Base-by-base conservation (phyloP, 2,113 vertebrate species). In the Scartelaos histophorus region DNA sequence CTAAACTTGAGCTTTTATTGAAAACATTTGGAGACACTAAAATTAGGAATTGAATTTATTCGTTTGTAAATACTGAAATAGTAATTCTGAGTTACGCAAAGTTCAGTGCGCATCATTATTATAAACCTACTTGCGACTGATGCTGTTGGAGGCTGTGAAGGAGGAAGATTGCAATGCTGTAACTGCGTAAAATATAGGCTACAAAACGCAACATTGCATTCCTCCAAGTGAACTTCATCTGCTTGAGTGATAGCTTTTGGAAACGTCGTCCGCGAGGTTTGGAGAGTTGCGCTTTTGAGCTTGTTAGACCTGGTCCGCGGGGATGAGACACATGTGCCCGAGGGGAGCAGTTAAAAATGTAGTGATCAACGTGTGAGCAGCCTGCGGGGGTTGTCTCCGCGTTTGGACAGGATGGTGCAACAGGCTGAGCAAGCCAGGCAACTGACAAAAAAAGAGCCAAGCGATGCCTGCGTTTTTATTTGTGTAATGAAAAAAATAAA, bases 261-360 rank as follows among this genome's bases (percentile, higher is more conserved):
- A 35, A 64, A 38, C 2, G 29, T 5, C 21, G 34, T 7, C 34
- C 12, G 13, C 1, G 17, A 19, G 4, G 29, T 43, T 43, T 7
- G 38, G 3, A 61, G 17, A 64, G 2, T 17, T n/a, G 7, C 21
- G 61, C 10, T n/a, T 38, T 64, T 43, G 35, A 19, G 34, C 61
- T 64, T 64, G 24, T 61, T 61, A 61, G 58, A 34, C 58, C 6
- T 34, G 34, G 17, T 35, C 34, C 19, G 19, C 35, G 1, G 11
- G 29, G 61, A 64, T 21, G 16, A 43, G 61, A 64, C 15, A 34
- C 34, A 21, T 21, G 17, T 21, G 61, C 34, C 61, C 9, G 15
- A 61, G 58, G 58, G 58, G 57, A 17, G 58, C 34, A 4, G 61
- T 64, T 43, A 64, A 64, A 62, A n/a, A 64, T 43, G 61, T 64